These are phyloP conservation scores for Julus scandinavius DNA, from an alignment of 2,888 invertebrate species.

Conservation along the genomic window DNA sequence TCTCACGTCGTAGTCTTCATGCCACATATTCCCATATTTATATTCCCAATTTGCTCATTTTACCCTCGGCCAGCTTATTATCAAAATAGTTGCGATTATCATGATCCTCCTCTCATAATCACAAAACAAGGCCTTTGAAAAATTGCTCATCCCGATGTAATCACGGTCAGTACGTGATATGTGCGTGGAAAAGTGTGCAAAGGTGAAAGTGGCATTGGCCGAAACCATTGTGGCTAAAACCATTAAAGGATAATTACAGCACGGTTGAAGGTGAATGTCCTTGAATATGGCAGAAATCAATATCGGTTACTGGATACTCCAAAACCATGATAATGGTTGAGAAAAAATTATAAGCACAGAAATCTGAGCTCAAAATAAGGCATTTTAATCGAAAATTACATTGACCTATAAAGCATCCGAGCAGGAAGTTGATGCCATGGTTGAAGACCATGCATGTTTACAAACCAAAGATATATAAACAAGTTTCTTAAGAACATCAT, in stretches of 20 bases:
- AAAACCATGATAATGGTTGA: neutral
- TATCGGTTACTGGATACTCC: neutral
- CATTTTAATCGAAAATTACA: neutral
- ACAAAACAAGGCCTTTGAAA: neutral
- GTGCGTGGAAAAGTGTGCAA: constrained; percentile 26
- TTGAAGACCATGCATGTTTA: neutral
- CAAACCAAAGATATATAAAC: neutral
- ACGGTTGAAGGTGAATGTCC: constrained; percentile 5
- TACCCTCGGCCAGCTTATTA: neutral
- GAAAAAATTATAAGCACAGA: neutral
- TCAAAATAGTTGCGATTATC: neutral
- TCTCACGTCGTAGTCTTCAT: constrained; percentile 1
- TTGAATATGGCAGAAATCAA: neutral
- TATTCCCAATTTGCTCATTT: neutral
- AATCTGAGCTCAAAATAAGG: neutral
- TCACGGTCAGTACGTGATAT: neutral
- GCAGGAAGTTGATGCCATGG: neutral
- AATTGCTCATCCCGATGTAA: neutral
- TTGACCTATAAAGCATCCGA: neutral
- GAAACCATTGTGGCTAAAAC: constrained; percentile 7
- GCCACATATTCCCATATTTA: constrained; percentile 35
- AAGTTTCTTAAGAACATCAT: neutral
- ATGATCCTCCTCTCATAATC: constrained; percentile 1
- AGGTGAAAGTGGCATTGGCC: constrained; percentile 39
- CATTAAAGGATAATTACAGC: constrained; percentile 7